phyloP scores from a whole-genome alignment of 2,113 vertebrate species.

The Uria lomvia region DNA sequence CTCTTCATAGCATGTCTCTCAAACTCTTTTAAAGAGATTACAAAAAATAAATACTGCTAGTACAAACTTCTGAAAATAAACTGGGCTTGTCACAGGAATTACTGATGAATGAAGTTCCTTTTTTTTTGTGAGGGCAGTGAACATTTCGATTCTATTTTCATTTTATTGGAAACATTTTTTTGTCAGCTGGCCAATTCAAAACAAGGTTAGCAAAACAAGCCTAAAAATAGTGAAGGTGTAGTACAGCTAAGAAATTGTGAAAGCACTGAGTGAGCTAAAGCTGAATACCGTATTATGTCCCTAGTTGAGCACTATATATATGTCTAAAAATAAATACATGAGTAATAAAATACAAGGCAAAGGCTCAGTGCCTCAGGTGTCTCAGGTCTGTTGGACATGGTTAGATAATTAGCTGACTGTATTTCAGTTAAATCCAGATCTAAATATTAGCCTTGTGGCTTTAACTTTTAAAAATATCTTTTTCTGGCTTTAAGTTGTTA shows the following conservation, averaged over 20 bases:
- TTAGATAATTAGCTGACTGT: not conserved
- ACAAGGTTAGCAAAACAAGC: constrained; percentile 36
- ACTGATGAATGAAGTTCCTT: constrained; percentile 26
- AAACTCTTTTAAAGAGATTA: not conserved
- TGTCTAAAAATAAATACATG: not conserved
- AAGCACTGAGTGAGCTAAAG: not conserved
- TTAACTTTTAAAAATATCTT: not conserved
- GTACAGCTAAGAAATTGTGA: not conserved
- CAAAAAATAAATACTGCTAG: not conserved
- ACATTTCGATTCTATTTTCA: constrained; percentile 16
- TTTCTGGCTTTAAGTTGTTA: not conserved
- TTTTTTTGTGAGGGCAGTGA: not conserved
- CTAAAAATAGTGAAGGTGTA: constrained; percentile 44
- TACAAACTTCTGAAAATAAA: constrained; percentile 32
- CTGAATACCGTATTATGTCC: not conserved
- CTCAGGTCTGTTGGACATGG: not conserved
- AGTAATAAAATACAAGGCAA: not conserved
- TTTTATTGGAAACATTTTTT: constrained; percentile 13
- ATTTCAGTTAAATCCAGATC: not conserved
- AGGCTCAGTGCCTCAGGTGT: not conserved
- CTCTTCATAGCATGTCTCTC: not conserved
- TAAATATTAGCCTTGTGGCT: not conserved
- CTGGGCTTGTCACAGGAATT: constrained; percentile 7
- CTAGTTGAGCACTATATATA: not conserved
- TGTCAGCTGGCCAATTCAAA: constrained; percentile 26